A percentile compares a stretch with the other conserved stretches of the same genome.
Evolutionary conservation across 2,113 vertebrate species (phyloP).

Genomic region (Ovis aries): ARS-UI_Ramb_v3.0 NC_056055.1:73428501-73429000

Average conservation of each 20-base stretch:
- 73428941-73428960: neutral
- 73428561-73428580: constrained; percentile 97
- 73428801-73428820: neutral
- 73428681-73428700: neutral
- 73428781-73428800: neutral
- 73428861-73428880: constrained; percentile 3
- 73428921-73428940: constrained; percentile 14
- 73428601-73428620: neutral
- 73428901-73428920: neutral
- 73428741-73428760: neutral
- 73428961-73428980: constrained; percentile 12
- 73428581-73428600: constrained; percentile 75
- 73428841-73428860: constrained; percentile 2
- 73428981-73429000: constrained; percentile 19
- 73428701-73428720: neutral
- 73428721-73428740: neutral
- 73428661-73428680: neutral
- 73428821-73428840: neutral
- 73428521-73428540: constrained; percentile 96
- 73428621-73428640: neutral
- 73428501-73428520: constrained; percentile 98
- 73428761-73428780: neutral
- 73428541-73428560: constrained; percentile 99
- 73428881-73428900: constrained; percentile 3
- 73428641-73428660: neutral